A percentile compares a stretch with the other conserved stretches of the same genome.
phyloP scores from a whole-genome alignment of 2,113 vertebrate genomes.

The Xiphophorus maculatus region DNA sequence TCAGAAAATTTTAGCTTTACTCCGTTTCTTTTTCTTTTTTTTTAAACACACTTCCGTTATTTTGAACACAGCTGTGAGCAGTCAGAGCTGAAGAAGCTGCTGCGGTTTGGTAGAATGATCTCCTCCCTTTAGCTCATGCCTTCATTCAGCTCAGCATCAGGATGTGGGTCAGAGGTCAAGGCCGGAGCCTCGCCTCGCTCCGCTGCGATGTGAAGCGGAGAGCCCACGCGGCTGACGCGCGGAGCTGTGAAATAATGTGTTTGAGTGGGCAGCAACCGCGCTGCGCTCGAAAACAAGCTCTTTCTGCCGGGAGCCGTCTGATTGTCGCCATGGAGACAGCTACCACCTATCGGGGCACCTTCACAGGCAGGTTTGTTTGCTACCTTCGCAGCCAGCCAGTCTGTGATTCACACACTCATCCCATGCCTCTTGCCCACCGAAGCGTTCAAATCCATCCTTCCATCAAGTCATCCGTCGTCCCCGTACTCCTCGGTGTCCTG shows the following conservation, averaged over 20 bases:
- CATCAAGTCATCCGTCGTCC: conserved; percentile 1
- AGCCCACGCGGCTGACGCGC: neutral
- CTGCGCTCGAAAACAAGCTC: neutral
- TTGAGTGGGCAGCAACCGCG: neutral
- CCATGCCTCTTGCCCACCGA: neutral
- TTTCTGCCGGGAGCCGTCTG: conserved; percentile 35
- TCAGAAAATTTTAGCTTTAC: too few species aligned
- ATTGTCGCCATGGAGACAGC: conserved; percentile 64
- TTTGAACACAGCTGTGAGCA: too few species aligned
- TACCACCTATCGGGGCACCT: conserved; percentile 44
- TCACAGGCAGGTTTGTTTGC: conserved; percentile 62
- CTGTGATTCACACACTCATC: conserved; percentile 57
- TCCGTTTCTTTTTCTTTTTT: too few species aligned
- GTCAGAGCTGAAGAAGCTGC: too few species aligned
- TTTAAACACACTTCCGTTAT: too few species aligned
- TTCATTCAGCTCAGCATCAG: neutral
- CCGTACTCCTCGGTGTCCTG: conserved; percentile 18
- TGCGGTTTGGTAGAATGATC: too few species aligned
- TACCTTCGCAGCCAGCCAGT: conserved; percentile 7
- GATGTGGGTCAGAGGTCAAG: neutral
- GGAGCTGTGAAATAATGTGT: conserved; percentile 3
- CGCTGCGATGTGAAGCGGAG: too few species aligned
- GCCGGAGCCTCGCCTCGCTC: neutral
- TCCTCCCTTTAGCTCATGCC: too few species aligned
- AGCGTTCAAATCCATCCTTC: conserved; percentile 20